Evolutionary conservation across 2,888 invertebrate genomes (phyloP).

Genomic region (Xestoiulus laeticollis): DNA sequence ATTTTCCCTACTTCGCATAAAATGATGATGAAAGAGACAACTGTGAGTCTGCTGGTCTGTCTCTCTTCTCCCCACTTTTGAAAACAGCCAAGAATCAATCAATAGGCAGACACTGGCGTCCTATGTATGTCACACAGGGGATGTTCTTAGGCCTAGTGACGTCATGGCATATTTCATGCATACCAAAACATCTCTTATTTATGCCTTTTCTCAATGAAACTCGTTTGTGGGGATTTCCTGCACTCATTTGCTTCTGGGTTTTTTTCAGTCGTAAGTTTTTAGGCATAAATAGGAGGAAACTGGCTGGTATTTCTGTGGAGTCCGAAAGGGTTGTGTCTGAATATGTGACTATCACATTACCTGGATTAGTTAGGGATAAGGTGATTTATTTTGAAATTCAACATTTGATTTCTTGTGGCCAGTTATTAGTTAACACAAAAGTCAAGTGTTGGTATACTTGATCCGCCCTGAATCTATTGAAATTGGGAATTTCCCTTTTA

Average conservation of each 20-base stretch:
- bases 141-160: neutral
- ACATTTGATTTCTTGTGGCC: too few relatives aligned
- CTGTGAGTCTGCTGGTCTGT: constrained; percentile 20
- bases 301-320: too few relatives aligned
- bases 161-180: neutral
- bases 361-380: too few relatives aligned
- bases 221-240: neutral
- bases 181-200: neutral
- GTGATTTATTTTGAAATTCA: too few relatives aligned
- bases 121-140: neutral
- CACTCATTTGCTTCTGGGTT: neutral
- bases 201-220: constrained; percentile 8
- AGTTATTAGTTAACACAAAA: too few relatives aligned
- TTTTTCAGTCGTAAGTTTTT: neutral
- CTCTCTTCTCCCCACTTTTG: neutral
- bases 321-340: too few relatives aligned
- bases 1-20: constrained; percentile 20
- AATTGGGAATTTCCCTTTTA: too few relatives aligned
- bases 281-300: neutral
- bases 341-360: too few relatives aligned
- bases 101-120: neutral
- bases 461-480: too few relatives aligned
- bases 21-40: constrained; percentile 26
- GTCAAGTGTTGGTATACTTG: too few relatives aligned
- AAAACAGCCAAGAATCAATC: constrained; percentile 26